Base-by-base conservation (phyloP, 1,140 invertebrate genomes). In the Drosophila ironensis region DNA sequence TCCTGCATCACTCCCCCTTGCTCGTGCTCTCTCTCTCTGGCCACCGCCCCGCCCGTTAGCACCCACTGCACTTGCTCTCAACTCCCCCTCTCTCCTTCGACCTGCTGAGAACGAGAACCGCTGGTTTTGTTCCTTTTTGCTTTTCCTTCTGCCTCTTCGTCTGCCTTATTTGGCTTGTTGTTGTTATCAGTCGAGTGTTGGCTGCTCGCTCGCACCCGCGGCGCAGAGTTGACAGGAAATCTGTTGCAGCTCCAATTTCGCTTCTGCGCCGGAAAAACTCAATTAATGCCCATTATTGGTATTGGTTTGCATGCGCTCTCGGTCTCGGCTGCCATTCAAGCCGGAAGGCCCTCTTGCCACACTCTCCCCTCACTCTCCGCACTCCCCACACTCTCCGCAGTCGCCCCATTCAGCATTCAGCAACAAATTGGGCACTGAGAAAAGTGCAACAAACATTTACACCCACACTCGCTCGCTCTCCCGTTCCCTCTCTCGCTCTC, bases 221-320 rank as follows among this genome's bases (percentile, higher is more conserved):
- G 68, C 67, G 60, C 67, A 57, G 66, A 77, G 77, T 84, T 68
- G 72, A 73, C 78, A 84, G 78, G 78, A 86, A 84, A 86, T 84
- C 80, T 84, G 76, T 82, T 81, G 76, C 76, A 82, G 76, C 68
- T 72, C 54, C 67, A 60, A 74, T 77, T 72, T 76, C 67, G 78
- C 82, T 82, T 86, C 78, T 84, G 78, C 80, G 74, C 77, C 80
- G 78, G 78, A 84, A 84, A 80, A 86, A 66, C 70, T 84, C 80
- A 84, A 84, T 84, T 84, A 86, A 84, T 66, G 63, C 52, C 76
- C 63, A 30, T 63, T 63, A 63, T 63, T 63, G 37, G 41, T 16
- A 16, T 44, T 44, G 14, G 14, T 44, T 44, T 44, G n/a, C 41
- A 25, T 44, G 3, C 11, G 8, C 8, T 16, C 19, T 11, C 9